Evolutionary conservation across 2,113 vertebrate genomes (phyloP), one percentile per base, ranked within the genome.

Genomic region (Anas platyrhynchos): DNA sequence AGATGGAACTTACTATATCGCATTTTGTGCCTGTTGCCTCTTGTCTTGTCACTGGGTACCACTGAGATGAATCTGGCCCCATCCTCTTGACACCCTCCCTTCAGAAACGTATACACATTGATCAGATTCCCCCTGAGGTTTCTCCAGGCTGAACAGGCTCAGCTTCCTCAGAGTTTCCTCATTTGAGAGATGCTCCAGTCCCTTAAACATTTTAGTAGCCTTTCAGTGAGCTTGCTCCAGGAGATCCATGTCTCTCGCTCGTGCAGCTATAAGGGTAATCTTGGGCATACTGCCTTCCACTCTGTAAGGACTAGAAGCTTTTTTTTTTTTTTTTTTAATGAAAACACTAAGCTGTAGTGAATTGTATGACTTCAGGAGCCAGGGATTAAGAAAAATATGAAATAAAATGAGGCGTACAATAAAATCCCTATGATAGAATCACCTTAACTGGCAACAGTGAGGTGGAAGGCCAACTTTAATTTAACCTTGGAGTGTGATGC

Each of bases 381-480:
- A 83, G 27, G 43, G 76, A 94, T 95, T 96, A 97, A 93, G 88
- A 86, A 90, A 94, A 94, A 91, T 89, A 93, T 90, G 88, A 93
- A 93, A 75, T 91, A 93, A 83, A 78, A 89, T 91, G 86, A 89
- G 85, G 80, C 13, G 2, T 89, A 85, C 67, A 95, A 93, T 93
- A 86, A 96, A 93, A 94, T 86, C 88, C 29, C 65, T 67, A n/a
- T 56, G 83, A 95, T 48, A 75, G 73, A 91, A 91, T 92, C 89
- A 93, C 68, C 83, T 91, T 83, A 91, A 89, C 80, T 11, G 32
- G 71, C 79, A 93, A 82, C 10, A 72, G 43, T 56, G 86, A 96
- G 62, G 81, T 22, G 7, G 80, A 94, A 94, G 91, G 76, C 86
- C 93, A 83, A 56, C 38, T 95, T 96, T 88, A 94, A 95, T 96